Evolutionary conservation across 2,797 vertebrate species (phyloP), one percentile per base, ranked within the genome.

Genomic region (Atherinosoma microstoma): DNA sequence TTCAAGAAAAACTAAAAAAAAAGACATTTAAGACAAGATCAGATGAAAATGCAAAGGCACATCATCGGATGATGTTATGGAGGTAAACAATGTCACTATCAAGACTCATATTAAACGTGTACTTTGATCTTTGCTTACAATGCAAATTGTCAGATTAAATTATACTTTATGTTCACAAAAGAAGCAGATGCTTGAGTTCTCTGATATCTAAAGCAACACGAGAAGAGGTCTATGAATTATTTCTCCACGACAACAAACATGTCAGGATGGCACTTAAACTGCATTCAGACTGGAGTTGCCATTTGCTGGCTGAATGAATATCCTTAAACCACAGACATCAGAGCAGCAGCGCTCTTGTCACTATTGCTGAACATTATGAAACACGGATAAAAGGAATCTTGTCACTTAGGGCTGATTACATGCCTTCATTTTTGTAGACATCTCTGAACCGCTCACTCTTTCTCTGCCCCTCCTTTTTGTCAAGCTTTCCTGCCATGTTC

Each of bases 401-500:
- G 70, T 78, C 70, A 74, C 64, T 81, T 72, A 61, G 0, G 16
- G 63, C 58, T 88, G 73, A 87, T 85, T 81, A 86, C 67, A 79
- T 35, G 73, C 62, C 83, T 70, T 79, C 70, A 78, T 24, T 24
- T 6, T 57, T 62, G 67, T 42, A 32, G 58, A 67, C 34, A 35
- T 64, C 64, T 75, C 63, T 63, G 72, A 78, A 66, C 53, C 29
- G 7, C 66, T 73, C 63, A 1, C 30, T 57, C 20, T 32, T 12
- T 54, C 62, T 35, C 15, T 3, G 24, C 30, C 53, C 56, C 71
- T 64, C 42, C 78, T 60, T 36, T 67, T 38, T 47, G 42, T 24
- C 70, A 34, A 65, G 64, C 62, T 42, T 70, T 47, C n/a, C 56
- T 32, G 32, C 29, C 4, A 0, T n/a, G 0, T 3, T 70, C 12